Conservation (phyloP, 2,888 invertebrate species). For the Parthenolecanium corni region DNA sequence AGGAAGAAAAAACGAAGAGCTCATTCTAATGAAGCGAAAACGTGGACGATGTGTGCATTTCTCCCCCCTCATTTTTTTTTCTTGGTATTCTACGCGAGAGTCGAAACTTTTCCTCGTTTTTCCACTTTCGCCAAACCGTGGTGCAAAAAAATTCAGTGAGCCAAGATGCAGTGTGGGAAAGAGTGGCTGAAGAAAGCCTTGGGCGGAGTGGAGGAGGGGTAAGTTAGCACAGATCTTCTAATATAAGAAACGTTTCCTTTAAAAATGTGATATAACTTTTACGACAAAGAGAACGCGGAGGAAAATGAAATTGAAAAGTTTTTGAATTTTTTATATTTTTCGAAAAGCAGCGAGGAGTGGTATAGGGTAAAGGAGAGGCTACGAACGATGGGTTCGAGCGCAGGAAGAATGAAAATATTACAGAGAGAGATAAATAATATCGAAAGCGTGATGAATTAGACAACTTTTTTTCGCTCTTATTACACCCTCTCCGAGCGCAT, state of each 20-base stretch:
- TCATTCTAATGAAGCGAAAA: conserved; percentile 28
- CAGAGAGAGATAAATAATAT: too few species aligned
- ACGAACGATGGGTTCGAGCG: too few species aligned
- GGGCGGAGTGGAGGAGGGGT: too few species aligned
- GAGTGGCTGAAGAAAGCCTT: too few species aligned
- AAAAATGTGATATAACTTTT: neutral
- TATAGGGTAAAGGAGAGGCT: too few species aligned
- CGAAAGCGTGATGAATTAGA: too few species aligned
- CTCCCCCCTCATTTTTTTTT: too few species aligned
- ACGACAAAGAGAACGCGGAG: too few species aligned
- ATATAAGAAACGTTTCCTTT: neutral
- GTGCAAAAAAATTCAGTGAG: neutral
- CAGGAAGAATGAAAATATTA: too few species aligned
- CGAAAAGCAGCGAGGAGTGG: too few species aligned
- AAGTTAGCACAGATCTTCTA: neutral
- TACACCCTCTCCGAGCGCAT: too few species aligned
- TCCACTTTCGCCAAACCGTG: neutral
- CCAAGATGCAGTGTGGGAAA: neutral
- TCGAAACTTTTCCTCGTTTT: conserved; percentile 21
- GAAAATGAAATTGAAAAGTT: conserved; percentile 4
- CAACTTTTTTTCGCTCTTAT: too few species aligned
- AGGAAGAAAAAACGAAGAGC: neutral
- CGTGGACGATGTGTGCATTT: conserved; percentile 16
- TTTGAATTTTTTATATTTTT: neutral
- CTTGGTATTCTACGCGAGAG: conserved; percentile 16